phyloP scores from a whole-genome alignment of 2,113 vertebrate genomes.

The Alethe castanea region DNA sequence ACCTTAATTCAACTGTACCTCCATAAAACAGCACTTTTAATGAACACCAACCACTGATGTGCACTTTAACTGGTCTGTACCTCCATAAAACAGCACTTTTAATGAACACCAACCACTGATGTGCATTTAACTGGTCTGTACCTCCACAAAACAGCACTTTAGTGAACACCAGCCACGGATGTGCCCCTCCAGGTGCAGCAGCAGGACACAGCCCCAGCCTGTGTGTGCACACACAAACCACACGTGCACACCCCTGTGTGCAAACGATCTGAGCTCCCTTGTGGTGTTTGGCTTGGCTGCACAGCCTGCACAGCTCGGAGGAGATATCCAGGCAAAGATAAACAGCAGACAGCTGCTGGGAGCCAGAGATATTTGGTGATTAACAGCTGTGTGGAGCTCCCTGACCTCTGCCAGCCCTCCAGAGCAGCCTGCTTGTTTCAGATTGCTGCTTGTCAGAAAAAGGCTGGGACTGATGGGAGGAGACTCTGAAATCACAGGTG shows the following conservation, averaged over 20 bases:
- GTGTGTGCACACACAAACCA: rapidly evolving
- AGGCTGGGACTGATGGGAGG: background rate
- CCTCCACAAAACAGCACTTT: rapidly evolving
- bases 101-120: no score
- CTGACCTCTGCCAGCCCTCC: background rate
- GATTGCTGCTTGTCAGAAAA: background rate
- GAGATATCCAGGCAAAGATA: conserved; percentile 58
- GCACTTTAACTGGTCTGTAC: no score
- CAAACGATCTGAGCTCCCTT: background rate
- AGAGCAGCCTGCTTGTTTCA: conserved; percentile 10
- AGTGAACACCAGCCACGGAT: rapidly evolving
- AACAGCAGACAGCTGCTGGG: conserved; percentile 64
- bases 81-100: no score
- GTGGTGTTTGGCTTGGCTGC: conserved; percentile 63
- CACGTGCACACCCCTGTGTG: background rate
- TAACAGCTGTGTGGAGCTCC: conserved; percentile 62
- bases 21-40: no score
- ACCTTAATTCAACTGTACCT: no score
- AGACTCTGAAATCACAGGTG: background rate
- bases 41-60: no score
- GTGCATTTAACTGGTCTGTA: background rate
- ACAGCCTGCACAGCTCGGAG: conserved; percentile 13
- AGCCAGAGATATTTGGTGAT: conserved; percentile 44
- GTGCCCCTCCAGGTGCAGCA: rapidly evolving
- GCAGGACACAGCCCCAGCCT: background rate